A percentile compares a stretch with the other conserved stretches of the same genome.
Conservation (phyloP, 2,113 vertebrate species). For the Prunella himalayana region DNA sequence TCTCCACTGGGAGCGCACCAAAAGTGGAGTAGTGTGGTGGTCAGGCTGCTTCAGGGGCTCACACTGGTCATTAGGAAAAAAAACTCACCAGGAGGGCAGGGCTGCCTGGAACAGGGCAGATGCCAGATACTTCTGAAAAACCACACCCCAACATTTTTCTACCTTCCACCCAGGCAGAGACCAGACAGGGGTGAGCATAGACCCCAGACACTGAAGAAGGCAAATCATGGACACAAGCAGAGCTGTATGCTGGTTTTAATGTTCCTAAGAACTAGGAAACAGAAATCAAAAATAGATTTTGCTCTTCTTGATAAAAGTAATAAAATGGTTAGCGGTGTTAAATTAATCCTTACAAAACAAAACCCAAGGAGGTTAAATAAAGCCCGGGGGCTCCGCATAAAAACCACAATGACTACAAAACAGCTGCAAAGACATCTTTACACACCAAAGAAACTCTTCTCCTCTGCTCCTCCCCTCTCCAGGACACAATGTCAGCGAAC, state of each 20-base stretch:
- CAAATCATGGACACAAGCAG: background rate
- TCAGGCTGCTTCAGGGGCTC: background rate
- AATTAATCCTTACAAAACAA: conserved; percentile 69
- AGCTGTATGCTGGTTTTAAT: conserved; percentile 63
- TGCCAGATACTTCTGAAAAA: accelerated
- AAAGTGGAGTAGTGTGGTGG: accelerated
- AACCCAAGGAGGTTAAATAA: conserved; percentile 52
- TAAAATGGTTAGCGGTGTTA: conserved; percentile 69
- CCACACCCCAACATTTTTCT: accelerated
- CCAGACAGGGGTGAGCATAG: background rate
- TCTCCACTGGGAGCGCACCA: background rate
- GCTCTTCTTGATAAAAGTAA: conserved; percentile 67
- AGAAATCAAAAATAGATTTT: conserved; percentile 72
- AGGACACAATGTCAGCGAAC: background rate
- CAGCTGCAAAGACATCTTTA: conserved; percentile 37
- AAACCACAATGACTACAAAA: conserved; percentile 47
- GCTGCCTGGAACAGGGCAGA: accelerated
- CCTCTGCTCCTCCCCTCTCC: background rate
- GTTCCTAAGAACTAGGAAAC: conserved; percentile 66
- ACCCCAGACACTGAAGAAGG: background rate
- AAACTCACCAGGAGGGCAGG: background rate
- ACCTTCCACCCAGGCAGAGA: background rate
- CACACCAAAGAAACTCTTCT: background rate
- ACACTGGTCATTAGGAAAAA: background rate
- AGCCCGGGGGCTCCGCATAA: background rate